phyloP scores from a whole-genome alignment of 1,140 invertebrate species.

The Drosophila baimaii region DNA sequence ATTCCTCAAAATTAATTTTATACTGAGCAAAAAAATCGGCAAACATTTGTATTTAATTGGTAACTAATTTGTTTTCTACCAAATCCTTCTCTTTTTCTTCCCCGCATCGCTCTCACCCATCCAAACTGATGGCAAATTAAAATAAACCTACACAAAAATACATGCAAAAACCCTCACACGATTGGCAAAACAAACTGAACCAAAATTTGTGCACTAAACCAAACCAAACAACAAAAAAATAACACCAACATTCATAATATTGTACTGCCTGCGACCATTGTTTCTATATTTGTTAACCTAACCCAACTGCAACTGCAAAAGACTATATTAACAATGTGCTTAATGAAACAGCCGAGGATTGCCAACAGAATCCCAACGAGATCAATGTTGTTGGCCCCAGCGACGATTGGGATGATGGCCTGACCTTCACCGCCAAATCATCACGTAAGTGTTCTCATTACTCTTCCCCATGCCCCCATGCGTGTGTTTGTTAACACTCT shows the following conservation, averaged over 20 bases:
- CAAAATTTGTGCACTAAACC: conserved; percentile 39
- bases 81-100: conserved; percentile 61
- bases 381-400: conserved; percentile 79
- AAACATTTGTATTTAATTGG: conserved; percentile 37
- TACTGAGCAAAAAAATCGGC: conserved; percentile 2
- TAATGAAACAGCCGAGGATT: conserved; percentile 88
- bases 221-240: conserved; percentile 4
- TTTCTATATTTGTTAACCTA: conserved; percentile 16
- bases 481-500: conserved; percentile 14
- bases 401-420: conserved; percentile 92
- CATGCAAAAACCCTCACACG: conserved; percentile 13
- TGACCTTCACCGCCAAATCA: conserved; percentile 93
- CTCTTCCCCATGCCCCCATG: conserved; percentile 7
- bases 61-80: conserved; percentile 61
- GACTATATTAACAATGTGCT: conserved; percentile 93
- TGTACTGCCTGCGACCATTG: conserved; percentile 20
- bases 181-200: conserved; percentile 30
- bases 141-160: conserved; percentile 2
- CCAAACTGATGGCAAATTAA: conserved; percentile 33
- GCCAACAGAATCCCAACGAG: conserved; percentile 77
- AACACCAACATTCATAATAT: conserved; percentile 17
- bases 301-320: conserved; percentile 66
- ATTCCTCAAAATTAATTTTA: conserved; percentile 2
- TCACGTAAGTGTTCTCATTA: conserved; percentile 88
- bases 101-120: conserved; percentile 42